Conservation (phyloP, 1,140 invertebrate species). For the Bombus polaris region DNA sequence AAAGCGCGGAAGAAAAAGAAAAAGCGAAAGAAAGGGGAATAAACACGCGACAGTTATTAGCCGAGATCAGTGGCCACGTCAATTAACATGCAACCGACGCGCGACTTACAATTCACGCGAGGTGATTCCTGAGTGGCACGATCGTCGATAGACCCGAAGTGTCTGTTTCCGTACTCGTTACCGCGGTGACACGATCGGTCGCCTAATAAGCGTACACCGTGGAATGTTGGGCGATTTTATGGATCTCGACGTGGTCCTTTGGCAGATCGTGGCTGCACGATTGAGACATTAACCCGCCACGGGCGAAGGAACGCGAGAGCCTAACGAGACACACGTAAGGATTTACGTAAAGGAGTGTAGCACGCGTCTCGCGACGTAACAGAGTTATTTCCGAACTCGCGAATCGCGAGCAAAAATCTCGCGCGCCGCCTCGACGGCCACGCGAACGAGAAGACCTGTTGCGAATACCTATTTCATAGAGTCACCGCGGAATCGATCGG, state of each 20-base stretch:
- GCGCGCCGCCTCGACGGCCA: neutral
- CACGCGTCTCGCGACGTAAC: neutral
- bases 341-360: slow-evolving; percentile 6
- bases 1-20: neutral
- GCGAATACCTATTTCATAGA: slow-evolving; percentile 30
- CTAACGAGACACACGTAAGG: neutral
- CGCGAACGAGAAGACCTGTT: slow-evolving; percentile 9
- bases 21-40: neutral
- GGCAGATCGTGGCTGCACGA: neutral
- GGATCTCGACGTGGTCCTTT: neutral
- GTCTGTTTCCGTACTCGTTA: slow-evolving; percentile 41
- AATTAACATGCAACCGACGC: slow-evolving; percentile 42
- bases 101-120: slow-evolving; percentile 30
- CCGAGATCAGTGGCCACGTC: slow-evolving; percentile 24
- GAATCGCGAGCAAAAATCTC: slow-evolving; percentile 14
- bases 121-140: slow-evolving; percentile 51
- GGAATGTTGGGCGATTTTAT: neutral
- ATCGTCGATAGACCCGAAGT: slow-evolving; percentile 19
- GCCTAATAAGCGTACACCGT: slow-evolving; percentile 19
- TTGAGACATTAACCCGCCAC: slow-evolving; percentile 15
- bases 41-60: slow-evolving; percentile 14
- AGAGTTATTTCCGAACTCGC: neutral
- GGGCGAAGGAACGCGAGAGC: neutral
- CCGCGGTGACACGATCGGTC: slow-evolving; percentile 9
- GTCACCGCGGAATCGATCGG: slow-evolving; percentile 23